Conservation (phyloP, 2,888 invertebrate species). For the Xiphydria camelus region DNA sequence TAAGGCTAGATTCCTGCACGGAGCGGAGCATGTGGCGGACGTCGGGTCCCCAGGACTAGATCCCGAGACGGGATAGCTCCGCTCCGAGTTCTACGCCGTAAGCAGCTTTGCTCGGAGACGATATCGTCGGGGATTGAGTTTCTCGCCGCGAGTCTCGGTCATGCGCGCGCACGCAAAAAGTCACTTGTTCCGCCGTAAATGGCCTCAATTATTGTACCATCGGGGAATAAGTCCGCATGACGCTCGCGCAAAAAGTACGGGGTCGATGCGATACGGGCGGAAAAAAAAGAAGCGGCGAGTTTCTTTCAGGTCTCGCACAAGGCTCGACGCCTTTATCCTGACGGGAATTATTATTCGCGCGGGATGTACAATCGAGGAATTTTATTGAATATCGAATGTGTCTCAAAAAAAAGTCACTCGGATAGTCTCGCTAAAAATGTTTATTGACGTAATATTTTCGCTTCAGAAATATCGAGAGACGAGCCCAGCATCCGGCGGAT, state of each 20-base stretch:
- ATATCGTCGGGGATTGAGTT: constrained; percentile 35
- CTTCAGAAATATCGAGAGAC: too few species aligned
- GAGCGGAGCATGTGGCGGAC: constrained; percentile 36
- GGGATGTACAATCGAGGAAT: too few species aligned
- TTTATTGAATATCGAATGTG: too few species aligned
- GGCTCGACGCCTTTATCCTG: too few species aligned
- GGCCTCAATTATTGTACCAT: constrained; percentile 13
- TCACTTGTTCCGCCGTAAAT: constrained; percentile 12
- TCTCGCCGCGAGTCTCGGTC: constrained; percentile 14
- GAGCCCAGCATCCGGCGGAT: too few species aligned
- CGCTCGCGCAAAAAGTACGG: constrained; percentile 19
- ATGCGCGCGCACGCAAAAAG: constrained; percentile 13
- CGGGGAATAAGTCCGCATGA: not conserved
- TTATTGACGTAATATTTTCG: too few species aligned
- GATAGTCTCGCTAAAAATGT: too few species aligned
- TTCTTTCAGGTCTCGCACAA: too few species aligned
- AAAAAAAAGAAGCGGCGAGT: too few species aligned
- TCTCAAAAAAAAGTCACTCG: too few species aligned
- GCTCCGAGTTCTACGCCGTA: constrained; percentile 30
- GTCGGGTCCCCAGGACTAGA: constrained; percentile 39
- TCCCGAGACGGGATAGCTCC: constrained; percentile 44
- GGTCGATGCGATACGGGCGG: too few species aligned
- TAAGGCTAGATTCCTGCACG: constrained; percentile 55
- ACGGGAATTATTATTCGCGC: too few species aligned
- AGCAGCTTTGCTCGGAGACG: constrained; percentile 31